A percentile compares a stretch with the other conserved stretches of the same genome.
Conservation (phyloP, 2,888 invertebrate species). For the Unio pictorum region DNA sequence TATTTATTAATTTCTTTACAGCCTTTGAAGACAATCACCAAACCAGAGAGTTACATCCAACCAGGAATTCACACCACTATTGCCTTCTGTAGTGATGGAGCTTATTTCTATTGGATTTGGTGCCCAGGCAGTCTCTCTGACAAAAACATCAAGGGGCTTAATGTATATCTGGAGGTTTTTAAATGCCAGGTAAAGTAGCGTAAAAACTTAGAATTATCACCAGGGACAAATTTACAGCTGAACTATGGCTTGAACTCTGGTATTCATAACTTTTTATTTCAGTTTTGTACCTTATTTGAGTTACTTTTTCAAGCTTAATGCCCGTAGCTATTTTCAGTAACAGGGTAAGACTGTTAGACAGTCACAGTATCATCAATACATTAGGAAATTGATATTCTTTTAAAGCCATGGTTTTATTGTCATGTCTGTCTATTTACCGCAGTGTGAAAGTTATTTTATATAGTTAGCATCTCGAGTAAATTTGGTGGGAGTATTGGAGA, state of each 20-base stretch:
- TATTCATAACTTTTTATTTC: too few species aligned
- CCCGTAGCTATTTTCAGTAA: too few species aligned
- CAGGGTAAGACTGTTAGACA: too few species aligned
- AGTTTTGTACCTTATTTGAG: too few species aligned
- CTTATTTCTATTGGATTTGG: slow-evolving; percentile 69
- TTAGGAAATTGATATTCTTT: too few species aligned
- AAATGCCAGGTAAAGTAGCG: slow-evolving; percentile 49
- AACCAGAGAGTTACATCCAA: slow-evolving; percentile 43
- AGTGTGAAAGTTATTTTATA: too few species aligned
- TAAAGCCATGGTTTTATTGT: too few species aligned
- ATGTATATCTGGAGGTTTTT: slow-evolving; percentile 61
- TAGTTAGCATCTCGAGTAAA: too few species aligned
- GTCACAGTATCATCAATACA: too few species aligned
- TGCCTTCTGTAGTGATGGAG: slow-evolving; percentile 67
- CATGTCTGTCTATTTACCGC: too few species aligned
- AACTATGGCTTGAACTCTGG: not conserved
- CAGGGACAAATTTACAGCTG: not conserved
- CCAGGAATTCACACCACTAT: slow-evolving; percentile 61
- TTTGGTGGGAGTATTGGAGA: too few species aligned
- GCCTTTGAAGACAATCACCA: slow-evolving; percentile 52
- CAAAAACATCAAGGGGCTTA: slow-evolving; percentile 61
- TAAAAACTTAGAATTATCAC: not conserved
- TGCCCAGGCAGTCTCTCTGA: slow-evolving; percentile 50
- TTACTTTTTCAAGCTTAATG: too few species aligned
- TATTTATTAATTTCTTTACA: slow-evolving; percentile 20